These are phyloP conservation scores for Philypnodon macrostomus DNA, from an alignment of 2,797 vertebrate genomes.

Conservation along the genomic window DNA sequence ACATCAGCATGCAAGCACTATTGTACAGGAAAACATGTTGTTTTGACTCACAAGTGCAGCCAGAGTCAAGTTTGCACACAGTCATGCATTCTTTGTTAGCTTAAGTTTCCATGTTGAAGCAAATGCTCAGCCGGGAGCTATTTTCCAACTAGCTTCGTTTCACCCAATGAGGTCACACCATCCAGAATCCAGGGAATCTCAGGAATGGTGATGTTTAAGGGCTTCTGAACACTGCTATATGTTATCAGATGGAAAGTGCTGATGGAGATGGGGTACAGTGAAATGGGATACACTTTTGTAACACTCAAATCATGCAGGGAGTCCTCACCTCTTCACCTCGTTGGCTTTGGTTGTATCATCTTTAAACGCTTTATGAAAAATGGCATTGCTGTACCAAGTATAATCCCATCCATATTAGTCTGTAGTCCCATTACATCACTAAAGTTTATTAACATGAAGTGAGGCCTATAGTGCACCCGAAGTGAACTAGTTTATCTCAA, in stretches of 20 bases:
- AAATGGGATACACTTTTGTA: slow-evolving; percentile 45
- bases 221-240: slow-evolving; percentile 54
- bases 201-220: slow-evolving; percentile 69
- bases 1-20: slow-evolving; percentile 22
- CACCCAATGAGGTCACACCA: slow-evolving; percentile 74
- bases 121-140: slow-evolving; percentile 63
- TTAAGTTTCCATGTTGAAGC: slow-evolving; percentile 74
- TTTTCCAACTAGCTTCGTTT: slow-evolving; percentile 67
- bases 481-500: slow-evolving; percentile 11
- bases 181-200: slow-evolving; percentile 67
- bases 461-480: neutral
- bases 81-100: slow-evolving; percentile 71
- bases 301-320: slow-evolving; percentile 26
- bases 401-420: neutral
- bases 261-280: slow-evolving; percentile 37
- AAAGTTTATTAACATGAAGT: neutral
- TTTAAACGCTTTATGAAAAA: slow-evolving; percentile 11
- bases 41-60: slow-evolving; percentile 56
- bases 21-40: slow-evolving; percentile 51
- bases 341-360: slow-evolving; percentile 19
- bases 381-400: slow-evolving; percentile 11
- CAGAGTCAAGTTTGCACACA: slow-evolving; percentile 71
- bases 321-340: slow-evolving; percentile 26
- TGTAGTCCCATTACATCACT: neutral
- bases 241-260: slow-evolving; percentile 65